Base-by-base conservation (phyloP, 1,140 invertebrate species). In the Pentalonia nigronervosa region DNA sequence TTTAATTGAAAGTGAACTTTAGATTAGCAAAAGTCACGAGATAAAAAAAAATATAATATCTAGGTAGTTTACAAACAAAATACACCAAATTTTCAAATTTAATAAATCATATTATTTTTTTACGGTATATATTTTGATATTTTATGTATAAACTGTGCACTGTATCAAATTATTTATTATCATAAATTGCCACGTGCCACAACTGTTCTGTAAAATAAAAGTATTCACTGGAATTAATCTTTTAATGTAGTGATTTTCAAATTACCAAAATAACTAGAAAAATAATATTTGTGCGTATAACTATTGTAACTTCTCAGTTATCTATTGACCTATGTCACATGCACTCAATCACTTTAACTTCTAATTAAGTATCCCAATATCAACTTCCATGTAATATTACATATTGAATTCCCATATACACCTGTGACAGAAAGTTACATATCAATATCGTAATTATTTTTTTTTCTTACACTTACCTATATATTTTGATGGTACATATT, bases 1-100 rank as follows among this genome's bases (percentile, higher is more conserved):
- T 56, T 89, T 56, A 89, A 89, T 89, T 89, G n/a, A 41, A 89
- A 89, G 34, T 89, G 25, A 89, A 89, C 48, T 50, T 56, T 23
- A 89, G 50, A 56, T 89, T 89, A 89, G 34, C 36, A 41, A 53
- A 89, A 23, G 20, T 25, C 50, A 56, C 23, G 7, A 34, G 4
- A 50, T n/a, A 36, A 14, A 56, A 89, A n/a, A 36, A 25, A n/a
- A 67, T 67, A 67, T 17, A 67, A n/a, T 45, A 47, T 84, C 25
- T 41, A 23, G 36, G 41, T 2, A 41, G 41, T 41, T 41, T 25
- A 25, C 25, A 86, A 83, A 83, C n/a, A n/a, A 76, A 76, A 20
- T 14, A n/a, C 60, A n/a, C 0, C n/a, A 76, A n/a, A 76, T 34
- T 76, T n/a, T 17, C 14, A 76, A 17, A 76, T 30, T 67, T n/a